Percentiles rank a stretch among this genome's conserved stretches.
phyloP scores from a whole-genome alignment of 2,888 invertebrate genomes.

The Neocrepidodera transversa region DNA sequence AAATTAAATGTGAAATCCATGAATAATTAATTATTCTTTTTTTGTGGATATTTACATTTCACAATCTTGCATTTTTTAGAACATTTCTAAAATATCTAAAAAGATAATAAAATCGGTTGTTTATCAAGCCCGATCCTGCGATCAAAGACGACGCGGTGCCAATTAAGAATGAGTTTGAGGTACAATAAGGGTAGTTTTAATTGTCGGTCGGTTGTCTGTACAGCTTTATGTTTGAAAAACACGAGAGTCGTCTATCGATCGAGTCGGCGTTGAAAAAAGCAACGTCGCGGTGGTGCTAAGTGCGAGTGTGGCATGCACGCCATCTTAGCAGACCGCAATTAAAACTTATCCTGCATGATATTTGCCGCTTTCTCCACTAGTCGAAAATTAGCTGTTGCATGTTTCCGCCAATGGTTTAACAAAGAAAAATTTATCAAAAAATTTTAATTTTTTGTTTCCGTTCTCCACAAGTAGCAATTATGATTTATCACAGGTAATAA shows the following conservation, averaged over 20 bases:
- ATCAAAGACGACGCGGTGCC: slow-evolving; percentile 40
- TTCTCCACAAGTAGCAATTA: too few relatives aligned
- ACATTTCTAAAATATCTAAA: too few relatives aligned
- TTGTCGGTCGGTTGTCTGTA: slow-evolving; percentile 50
- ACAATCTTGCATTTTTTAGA: too few relatives aligned
- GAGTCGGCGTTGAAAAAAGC: slow-evolving; percentile 55
- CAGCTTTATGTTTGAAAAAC: slow-evolving; percentile 59
- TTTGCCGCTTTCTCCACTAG: slow-evolving; percentile 25
- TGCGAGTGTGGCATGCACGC: slow-evolving; percentile 62
- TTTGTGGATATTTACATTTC: too few relatives aligned
- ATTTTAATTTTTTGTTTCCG: too few relatives aligned
- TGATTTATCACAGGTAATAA: too few relatives aligned
- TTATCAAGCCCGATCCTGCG: slow-evolving; percentile 28
- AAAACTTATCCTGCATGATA: slow-evolving; percentile 48
- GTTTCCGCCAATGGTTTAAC: slow-evolving; percentile 12
- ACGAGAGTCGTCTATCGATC: slow-evolving; percentile 59
- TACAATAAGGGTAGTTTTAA: slow-evolving; percentile 50
- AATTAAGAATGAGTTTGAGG: slow-evolving; percentile 43
- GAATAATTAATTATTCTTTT: too few relatives aligned
- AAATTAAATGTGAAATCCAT: too few relatives aligned
- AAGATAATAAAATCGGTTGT: neutral
- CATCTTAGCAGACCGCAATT: slow-evolving; percentile 62
- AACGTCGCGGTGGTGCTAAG: slow-evolving; percentile 61
- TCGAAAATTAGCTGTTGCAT: slow-evolving; percentile 6
- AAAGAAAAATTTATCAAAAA: too few relatives aligned